Conservation (phyloP, 2,888 invertebrate species). For the Anthoptus insignis region DNA sequence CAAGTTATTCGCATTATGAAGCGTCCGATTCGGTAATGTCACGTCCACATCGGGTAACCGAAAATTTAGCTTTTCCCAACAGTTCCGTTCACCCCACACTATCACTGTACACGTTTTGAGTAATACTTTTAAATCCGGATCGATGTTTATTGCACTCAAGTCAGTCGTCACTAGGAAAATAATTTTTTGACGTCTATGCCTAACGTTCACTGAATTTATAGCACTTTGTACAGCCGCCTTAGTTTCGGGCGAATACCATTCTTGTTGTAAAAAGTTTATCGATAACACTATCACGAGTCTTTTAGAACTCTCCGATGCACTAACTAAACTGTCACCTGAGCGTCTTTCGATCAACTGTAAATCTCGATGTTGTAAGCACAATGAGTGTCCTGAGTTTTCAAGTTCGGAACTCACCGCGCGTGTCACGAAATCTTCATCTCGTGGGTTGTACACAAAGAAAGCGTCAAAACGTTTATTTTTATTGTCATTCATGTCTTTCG, state of each 20-base stretch:
- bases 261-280: conserved; percentile 93
- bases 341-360: conserved; percentile 87
- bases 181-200: conserved; percentile 88
- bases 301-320: conserved; percentile 88
- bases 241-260: conserved; percentile 94
- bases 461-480: conserved; percentile 94
- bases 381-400: conserved; percentile 88
- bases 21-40: conserved; percentile 86
- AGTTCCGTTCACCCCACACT: conserved; percentile 93
- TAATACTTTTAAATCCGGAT: conserved; percentile 91
- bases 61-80: conserved; percentile 96
- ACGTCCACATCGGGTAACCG: conserved; percentile 93
- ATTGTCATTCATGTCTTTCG: conserved; percentile 84
- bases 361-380: conserved; percentile 91
- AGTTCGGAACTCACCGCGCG: conserved; percentile 91
- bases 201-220: conserved; percentile 88
- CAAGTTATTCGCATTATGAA: conserved; percentile 81
- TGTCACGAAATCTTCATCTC: conserved; percentile 92
- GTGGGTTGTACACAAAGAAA: conserved; percentile 94
- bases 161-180: conserved; percentile 85
- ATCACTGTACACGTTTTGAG: conserved; percentile 91
- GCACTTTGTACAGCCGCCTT: conserved; percentile 93
- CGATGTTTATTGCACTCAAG: conserved; percentile 89
- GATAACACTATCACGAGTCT: conserved; percentile 94
- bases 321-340: conserved; percentile 82